These are phyloP conservation scores for Rhamphomyia laevipes DNA, from an alignment of 2,888 invertebrate species.

Conservation along the genomic window DNA sequence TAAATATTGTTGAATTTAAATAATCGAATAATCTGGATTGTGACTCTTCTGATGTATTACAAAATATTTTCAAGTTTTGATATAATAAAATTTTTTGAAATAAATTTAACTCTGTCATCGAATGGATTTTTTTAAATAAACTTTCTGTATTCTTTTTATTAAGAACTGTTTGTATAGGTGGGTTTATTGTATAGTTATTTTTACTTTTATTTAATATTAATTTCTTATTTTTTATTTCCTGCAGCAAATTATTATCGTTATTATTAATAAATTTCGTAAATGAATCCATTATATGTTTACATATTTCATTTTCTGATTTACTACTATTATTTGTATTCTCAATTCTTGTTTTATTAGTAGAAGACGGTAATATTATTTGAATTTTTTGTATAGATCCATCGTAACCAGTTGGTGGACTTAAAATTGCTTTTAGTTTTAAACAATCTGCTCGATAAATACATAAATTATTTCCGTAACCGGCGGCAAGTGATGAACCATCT, in stretches of 20 bases:
- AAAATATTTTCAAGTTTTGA: slow-evolving; percentile 27
- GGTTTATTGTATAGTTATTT: no score
- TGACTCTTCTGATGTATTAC: slow-evolving; percentile 20
- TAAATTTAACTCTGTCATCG: slow-evolving; percentile 28
- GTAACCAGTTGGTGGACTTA: slow-evolving; percentile 30
- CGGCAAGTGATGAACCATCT: slow-evolving; percentile 65
- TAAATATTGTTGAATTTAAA: slow-evolving; percentile 17
- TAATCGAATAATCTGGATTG: slow-evolving; percentile 19
- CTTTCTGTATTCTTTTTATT: slow-evolving; percentile 5
- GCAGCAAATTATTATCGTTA: slow-evolving; percentile 23
- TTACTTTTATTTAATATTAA: slow-evolving; percentile 14
- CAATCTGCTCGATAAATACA: slow-evolving; percentile 57
- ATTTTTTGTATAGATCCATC: slow-evolving; percentile 31
- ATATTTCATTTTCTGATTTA: slow-evolving; percentile 18
- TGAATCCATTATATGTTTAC: slow-evolving; percentile 23
- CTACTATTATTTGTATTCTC: no score
- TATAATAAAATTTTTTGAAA: slow-evolving; percentile 31
- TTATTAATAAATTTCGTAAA: slow-evolving; percentile 25
- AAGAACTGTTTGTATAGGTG: background rate
- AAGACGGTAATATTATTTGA: slow-evolving; percentile 16
- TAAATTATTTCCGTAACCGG: slow-evolving; percentile 51
- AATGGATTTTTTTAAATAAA: slow-evolving; percentile 24
- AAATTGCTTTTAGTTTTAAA: slow-evolving; percentile 45
- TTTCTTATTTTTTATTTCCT: slow-evolving; percentile 17
- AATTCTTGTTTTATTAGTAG: no score